Base-by-base conservation (phyloP, 2,888 invertebrate genomes). In the Trichogramma evanescens region DNA sequence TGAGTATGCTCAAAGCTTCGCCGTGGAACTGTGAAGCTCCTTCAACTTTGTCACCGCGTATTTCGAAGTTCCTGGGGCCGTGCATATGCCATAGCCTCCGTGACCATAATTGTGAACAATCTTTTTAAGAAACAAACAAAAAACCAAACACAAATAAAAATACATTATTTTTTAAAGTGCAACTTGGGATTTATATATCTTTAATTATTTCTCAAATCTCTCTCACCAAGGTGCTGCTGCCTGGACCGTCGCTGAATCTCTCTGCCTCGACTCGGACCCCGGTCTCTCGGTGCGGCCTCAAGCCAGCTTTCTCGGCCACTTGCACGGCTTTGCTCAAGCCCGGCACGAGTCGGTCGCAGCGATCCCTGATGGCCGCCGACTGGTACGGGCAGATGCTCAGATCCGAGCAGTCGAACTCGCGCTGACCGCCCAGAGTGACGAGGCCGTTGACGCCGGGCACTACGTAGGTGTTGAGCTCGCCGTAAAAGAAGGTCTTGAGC, bases 101-200 rank as follows among this genome's bases (percentile, higher is more conserved):
- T 96, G 96, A 0, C 96, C 96, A 74, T 96, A 96, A 77, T 95
- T 93, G 75, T 97, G 96, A 5, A 96, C 87, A 43, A 95, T 52
- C 77, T 77, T 61, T 57, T 26, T 26, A 26, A 26, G 26, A 26
- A 26, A 26, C 26, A 26, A 26, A 26, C 26, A 26, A 26, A 26
- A 2, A 26, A 26, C 26, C 26, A 26, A 26, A 26, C 26, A 26
- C 26, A 26, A 26, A 26, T 26, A 26, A 26, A 26, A 26, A 26
- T 26, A 26, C 26, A 56, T 56, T 60, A 60, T 63, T 63, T 61
- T 61, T 8, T 54, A 53, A 7, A 43, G 7, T 44, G 6, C 3
- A 40, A 59, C 50, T 6, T 44, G 7, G 50, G 5, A 10, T 44
- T 38, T 8, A 52, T 43, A 48, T 5, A 53, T 5, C 43, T 10